Conservation (phyloP, 2,888 invertebrate species). For the Leptopilina syphax region DNA sequence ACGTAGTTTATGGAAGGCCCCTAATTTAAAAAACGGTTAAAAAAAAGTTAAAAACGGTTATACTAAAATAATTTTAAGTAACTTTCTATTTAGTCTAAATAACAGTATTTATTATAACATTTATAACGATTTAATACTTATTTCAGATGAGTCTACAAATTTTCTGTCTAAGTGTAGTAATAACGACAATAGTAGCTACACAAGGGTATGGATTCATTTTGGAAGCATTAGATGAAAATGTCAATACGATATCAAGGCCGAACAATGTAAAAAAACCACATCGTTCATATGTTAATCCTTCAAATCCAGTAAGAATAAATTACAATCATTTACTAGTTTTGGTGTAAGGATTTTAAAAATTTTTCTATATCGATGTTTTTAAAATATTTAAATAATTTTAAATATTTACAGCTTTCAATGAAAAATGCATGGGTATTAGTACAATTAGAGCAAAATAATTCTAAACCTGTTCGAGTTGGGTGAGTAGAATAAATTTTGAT, state of each 20-base stretch:
- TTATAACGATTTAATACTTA: neutral
- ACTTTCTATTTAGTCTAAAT: too few relatives aligned
- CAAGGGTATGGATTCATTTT: neutral
- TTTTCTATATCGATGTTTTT: too few relatives aligned
- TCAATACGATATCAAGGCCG: too few relatives aligned
- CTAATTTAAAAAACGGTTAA: too few relatives aligned
- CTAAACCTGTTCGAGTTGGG: slow-evolving; percentile 34
- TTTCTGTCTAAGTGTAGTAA: neutral
- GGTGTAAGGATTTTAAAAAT: too few relatives aligned
- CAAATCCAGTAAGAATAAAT: neutral
- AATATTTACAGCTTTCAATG: neutral
- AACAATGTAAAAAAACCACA: neutral
- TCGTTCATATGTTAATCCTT: neutral
- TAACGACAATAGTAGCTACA: neutral
- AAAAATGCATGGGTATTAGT: slow-evolving; percentile 18
- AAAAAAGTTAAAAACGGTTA: too few relatives aligned
- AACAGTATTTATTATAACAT: neutral
- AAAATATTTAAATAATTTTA: neutral
- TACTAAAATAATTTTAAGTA: too few relatives aligned
- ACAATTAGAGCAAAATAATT: neutral
- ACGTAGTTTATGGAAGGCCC: too few relatives aligned
- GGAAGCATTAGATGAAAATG: neutral
- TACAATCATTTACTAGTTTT: too few relatives aligned
- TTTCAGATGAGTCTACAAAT: slow-evolving; percentile 2
- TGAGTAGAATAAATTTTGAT: slow-evolving; percentile 19